A percentile compares a stretch with the other conserved stretches of the same genome.
phyloP scores from a whole-genome alignment of 2,888 invertebrate genomes.

The Philonicus albiceps region DNA sequence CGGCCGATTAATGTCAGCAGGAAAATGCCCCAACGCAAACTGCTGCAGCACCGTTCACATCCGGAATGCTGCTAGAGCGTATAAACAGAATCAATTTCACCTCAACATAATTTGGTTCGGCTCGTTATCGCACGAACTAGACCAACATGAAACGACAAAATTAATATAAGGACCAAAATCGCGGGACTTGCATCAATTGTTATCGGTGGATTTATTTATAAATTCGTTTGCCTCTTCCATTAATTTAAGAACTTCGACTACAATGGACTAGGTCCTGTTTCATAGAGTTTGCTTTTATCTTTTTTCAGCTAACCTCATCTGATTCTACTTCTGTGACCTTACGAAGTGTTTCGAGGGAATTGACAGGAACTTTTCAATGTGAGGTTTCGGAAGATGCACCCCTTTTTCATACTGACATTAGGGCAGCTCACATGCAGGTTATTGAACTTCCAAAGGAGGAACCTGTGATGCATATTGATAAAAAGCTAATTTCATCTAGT shows the following conservation, averaged over 20 bases:
- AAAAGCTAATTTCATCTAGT: constrained; percentile 65
- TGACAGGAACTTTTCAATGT: constrained; percentile 67
- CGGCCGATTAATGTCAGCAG: constrained; percentile 14
- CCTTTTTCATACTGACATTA: constrained; percentile 67
- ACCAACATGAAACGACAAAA: not conserved
- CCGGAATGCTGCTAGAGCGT: not conserved
- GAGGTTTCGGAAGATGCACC: constrained; percentile 70
- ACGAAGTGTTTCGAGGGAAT: constrained; percentile 65
- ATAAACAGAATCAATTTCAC: not conserved
- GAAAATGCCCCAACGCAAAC: not conserved
- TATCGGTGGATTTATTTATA: not conserved
- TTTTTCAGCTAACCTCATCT: constrained; percentile 64
- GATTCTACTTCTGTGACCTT: constrained; percentile 67
- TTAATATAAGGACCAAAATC: constrained; percentile 13
- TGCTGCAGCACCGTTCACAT: not conserved
- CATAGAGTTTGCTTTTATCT: not conserved
- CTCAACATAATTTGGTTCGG: not conserved
- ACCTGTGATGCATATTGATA: constrained; percentile 66
- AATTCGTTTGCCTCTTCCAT: not conserved
- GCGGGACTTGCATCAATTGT: not conserved
- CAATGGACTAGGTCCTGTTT: not conserved
- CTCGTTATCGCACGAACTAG: not conserved
- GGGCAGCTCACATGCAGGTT: constrained; percentile 66
- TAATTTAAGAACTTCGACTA: not conserved
- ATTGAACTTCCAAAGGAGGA: constrained; percentile 67